Conservation (phyloP, 2,888 invertebrate genomes). For the Torymus texanus region DNA sequence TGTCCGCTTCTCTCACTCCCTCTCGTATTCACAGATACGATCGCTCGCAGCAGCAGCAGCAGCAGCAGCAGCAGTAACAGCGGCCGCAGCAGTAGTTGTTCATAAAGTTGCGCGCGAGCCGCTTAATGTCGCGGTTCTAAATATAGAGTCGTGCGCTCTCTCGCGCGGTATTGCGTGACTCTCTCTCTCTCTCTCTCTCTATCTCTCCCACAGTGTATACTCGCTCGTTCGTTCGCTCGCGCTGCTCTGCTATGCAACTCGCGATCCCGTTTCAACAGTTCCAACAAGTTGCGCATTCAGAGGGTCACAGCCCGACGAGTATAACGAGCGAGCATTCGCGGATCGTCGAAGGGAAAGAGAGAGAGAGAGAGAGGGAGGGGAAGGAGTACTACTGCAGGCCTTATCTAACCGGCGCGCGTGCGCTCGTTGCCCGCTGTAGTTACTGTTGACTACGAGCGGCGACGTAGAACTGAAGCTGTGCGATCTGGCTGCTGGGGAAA, state of each 20-base stretch:
- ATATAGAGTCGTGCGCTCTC: conserved; percentile 43
- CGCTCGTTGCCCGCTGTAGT: background rate
- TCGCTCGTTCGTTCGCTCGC: background rate
- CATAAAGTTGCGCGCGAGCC: background rate
- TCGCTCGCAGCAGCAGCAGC: background rate
- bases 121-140: conserved; percentile 51
- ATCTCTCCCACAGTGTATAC: background rate
- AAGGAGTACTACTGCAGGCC: background rate
- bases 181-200: conserved; percentile 9
- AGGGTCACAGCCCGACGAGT: conserved; percentile 36
- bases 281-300: conserved; percentile 48
- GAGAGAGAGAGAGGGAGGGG: conserved; percentile 5
- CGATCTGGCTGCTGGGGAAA: too few relatives aligned
- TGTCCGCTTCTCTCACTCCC: conserved; percentile 1
- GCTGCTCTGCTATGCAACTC: conserved; percentile 36
- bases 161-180: conserved; percentile 40
- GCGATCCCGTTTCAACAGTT: conserved; percentile 51
- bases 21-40: conserved; percentile 3
- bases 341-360: conserved; percentile 8
- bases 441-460: background rate
- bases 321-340: conserved; percentile 6
- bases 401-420: conserved; percentile 32
- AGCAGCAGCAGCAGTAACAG: background rate
- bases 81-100: background rate
- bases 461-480: too few relatives aligned